Conservation (phyloP, 1,140 invertebrate species). For the Monomorium pharaonis region DNA sequence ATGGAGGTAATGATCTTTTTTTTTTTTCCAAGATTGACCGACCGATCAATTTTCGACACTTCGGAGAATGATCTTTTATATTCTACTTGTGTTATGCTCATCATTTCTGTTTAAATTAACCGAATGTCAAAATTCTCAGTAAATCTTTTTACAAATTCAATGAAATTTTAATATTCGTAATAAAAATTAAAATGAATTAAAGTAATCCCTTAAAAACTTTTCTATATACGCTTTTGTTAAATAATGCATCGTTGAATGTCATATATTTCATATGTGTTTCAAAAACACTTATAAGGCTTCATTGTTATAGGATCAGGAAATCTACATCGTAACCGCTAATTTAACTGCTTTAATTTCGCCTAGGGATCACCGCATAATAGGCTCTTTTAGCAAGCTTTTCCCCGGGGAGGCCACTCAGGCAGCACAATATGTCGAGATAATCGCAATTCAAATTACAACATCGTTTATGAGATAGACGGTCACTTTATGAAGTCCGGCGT, state of each 20-base stretch:
- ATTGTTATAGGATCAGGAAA: slow-evolving; percentile 5
- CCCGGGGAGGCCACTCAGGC: not conserved
- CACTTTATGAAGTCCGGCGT: slow-evolving; percentile 28
- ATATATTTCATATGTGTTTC: not conserved
- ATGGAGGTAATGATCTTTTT: no score
- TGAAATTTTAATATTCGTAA: not conserved
- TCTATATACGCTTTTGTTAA: not conserved
- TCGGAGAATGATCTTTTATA: no score
- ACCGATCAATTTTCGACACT: no score
- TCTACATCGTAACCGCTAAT: slow-evolving; percentile 1
- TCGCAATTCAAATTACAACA: slow-evolving; percentile 37
- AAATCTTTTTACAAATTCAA: no score
- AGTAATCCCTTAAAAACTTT: not conserved
- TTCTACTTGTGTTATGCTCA: no score
- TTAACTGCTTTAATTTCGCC: slow-evolving; percentile 43
- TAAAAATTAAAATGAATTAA: not conserved
- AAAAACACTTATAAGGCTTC: not conserved
- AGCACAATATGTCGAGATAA: slow-evolving; percentile 38
- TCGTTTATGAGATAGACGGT: slow-evolving; percentile 46
- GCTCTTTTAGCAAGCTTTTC: slow-evolving; percentile 25
- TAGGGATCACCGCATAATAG: slow-evolving; percentile 39
- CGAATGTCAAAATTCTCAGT: no score
- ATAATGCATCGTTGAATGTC: not conserved
- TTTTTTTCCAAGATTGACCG: no score
- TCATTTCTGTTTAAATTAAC: no score